These are phyloP conservation scores for Typhlomys cinereus DNA, from an alignment of 2,113 vertebrate species.

Conservation along the genomic window DNA sequence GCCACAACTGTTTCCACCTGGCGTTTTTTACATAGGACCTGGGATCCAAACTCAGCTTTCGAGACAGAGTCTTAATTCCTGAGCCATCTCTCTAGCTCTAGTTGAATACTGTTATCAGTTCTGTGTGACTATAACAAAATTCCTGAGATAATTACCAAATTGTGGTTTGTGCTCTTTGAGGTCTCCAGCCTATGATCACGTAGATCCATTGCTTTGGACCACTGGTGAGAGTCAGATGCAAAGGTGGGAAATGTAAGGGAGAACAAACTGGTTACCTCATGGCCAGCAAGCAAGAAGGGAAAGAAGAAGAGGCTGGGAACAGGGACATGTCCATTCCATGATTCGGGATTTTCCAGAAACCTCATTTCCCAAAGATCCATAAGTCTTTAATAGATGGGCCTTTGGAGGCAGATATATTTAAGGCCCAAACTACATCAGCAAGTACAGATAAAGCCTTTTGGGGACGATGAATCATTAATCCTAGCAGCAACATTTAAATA, in stretches of 20 bases:
- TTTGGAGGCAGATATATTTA: background rate
- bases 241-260: background rate
- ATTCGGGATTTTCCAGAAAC: background rate
- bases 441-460: background rate
- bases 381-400: background rate
- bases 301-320: background rate
- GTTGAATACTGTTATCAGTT: background rate
- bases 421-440: background rate
- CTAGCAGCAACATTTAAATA: background rate
- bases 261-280: background rate
- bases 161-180: background rate
- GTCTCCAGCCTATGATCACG: background rate
- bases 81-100: too few relatives aligned
- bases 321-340: accelerated
- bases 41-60: too few relatives aligned
- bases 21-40: too few relatives aligned
- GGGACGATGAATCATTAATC: background rate
- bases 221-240: background rate
- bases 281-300: background rate
- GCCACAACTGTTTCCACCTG: too few relatives aligned
- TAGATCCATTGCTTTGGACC: background rate
- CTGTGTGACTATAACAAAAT: background rate
- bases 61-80: too few relatives aligned
- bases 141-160: background rate
- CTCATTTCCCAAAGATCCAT: background rate